Evolutionary conservation across 2,888 invertebrate genomes (phyloP).

Genomic region (Caenorhabditis afra): DNA sequence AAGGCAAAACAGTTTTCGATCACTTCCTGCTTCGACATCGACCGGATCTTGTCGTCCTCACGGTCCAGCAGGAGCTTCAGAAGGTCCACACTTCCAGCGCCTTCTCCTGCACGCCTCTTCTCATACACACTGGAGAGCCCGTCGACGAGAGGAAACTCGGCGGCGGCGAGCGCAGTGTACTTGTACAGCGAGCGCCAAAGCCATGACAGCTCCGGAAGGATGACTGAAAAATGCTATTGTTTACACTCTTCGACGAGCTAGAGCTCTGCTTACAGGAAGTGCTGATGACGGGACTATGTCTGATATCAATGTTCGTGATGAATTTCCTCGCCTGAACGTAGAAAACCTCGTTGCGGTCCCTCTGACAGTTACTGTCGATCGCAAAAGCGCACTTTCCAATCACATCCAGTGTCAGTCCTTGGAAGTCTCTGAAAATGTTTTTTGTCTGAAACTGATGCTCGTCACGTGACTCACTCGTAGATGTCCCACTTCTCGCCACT

Average conservation of each 20-base stretch:
- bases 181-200: constrained; percentile 61
- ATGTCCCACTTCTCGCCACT: constrained; percentile 64
- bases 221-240: constrained; percentile 8
- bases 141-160: constrained; percentile 57
- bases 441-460: not conserved
- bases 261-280: constrained; percentile 26
- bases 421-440: constrained; percentile 72
- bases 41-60: constrained; percentile 37
- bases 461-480: constrained; percentile 62
- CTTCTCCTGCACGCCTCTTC: constrained; percentile 52
- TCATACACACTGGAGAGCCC: constrained; percentile 60
- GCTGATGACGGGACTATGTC: constrained; percentile 21
- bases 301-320: constrained; percentile 27
- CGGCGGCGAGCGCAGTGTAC: constrained; percentile 32
- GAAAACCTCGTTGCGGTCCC: constrained; percentile 64
- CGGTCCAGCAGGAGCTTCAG: constrained; percentile 63
- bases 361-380: constrained; percentile 65
- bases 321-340: constrained; percentile 53
- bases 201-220: constrained; percentile 65
- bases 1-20: constrained; percentile 82
- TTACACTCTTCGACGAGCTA: no score
- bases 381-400: constrained; percentile 75
- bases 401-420: constrained; percentile 75
- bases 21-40: constrained; percentile 72
- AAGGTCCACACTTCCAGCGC: constrained; percentile 65